phyloP scores from a whole-genome alignment of 2,113 vertebrate species.

The Castor canadensis region DNA sequence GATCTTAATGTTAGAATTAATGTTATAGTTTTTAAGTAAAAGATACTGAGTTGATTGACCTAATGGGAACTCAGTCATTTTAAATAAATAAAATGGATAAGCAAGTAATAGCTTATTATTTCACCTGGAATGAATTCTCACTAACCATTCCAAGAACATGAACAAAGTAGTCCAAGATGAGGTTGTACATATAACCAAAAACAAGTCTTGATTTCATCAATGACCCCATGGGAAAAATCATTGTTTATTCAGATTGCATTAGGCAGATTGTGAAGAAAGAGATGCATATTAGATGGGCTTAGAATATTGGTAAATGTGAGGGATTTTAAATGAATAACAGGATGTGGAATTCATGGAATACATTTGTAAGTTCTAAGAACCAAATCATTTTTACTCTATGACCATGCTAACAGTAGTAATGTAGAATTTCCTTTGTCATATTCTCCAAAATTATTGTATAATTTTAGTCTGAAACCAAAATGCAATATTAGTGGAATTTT shows the following conservation, averaged over 20 bases:
- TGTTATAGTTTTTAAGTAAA: not conserved
- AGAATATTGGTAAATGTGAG: not conserved
- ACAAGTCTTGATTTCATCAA: conserved; percentile 20
- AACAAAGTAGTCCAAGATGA: not conserved
- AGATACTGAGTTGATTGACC: not conserved
- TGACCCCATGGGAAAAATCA: not conserved
- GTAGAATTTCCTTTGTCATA: not conserved
- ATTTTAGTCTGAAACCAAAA: not conserved
- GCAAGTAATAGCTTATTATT: conserved; percentile 5
- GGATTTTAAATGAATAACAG: conserved; percentile 10
- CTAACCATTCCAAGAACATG: not conserved
- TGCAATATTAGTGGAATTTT: not conserved
- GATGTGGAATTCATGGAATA: not conserved
- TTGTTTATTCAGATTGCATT: conserved; percentile 5
- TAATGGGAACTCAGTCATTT: not conserved
- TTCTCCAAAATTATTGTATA: not conserved
- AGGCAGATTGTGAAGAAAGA: conserved; percentile 17
- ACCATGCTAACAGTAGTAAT: not conserved
- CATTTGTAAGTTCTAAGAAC: not conserved
- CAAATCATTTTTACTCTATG: not conserved
- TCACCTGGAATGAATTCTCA: conserved; percentile 22
- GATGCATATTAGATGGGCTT: not conserved
- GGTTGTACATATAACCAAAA: conserved; percentile 8
- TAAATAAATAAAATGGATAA: not conserved
- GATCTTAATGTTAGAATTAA: not conserved